phyloP scores from a whole-genome alignment of 2,888 invertebrate species.

The Hecatera dysodea region DNA sequence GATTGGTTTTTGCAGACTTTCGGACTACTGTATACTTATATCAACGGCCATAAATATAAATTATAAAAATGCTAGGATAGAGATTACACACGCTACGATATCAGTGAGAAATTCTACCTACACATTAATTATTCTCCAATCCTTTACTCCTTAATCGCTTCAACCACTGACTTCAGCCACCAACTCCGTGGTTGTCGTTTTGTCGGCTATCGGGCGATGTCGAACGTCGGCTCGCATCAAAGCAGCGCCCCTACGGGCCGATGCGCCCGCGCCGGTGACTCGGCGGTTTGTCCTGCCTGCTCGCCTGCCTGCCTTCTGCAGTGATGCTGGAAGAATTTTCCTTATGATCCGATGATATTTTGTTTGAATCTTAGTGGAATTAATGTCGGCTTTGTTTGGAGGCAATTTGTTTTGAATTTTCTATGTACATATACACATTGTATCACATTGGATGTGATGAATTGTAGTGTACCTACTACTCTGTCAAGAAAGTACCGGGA shows the following conservation, averaged over 20 bases:
- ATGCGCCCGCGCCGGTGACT: slow-evolving; percentile 87
- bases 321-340: slow-evolving; percentile 79
- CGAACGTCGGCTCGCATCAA: slow-evolving; percentile 89
- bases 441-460: slow-evolving; percentile 11
- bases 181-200: slow-evolving; percentile 82
- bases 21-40: no score
- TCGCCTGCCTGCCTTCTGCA: slow-evolving; percentile 68
- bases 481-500: no score
- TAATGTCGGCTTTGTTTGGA: slow-evolving; percentile 47
- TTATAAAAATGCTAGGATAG: no score
- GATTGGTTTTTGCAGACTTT: not conserved
- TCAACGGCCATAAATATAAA: no score
- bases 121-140: not conserved
- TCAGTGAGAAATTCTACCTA: not conserved
- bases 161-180: slow-evolving; percentile 69
- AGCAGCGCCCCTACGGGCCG: slow-evolving; percentile 79
- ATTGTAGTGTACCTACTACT: slow-evolving; percentile 1
- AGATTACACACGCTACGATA: no score
- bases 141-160: slow-evolving; percentile 60
- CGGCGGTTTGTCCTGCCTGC: slow-evolving; percentile 78
- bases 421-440: no score
- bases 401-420: slow-evolving; percentile 62
- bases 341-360: slow-evolving; percentile 75
- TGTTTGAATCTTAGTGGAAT: slow-evolving; percentile 55
- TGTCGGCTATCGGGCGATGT: slow-evolving; percentile 88